Evolutionary conservation across 2,113 vertebrate species (phyloP), one percentile per base, ranked within the genome.

Genomic region (Okapia johnstoni): DNA sequence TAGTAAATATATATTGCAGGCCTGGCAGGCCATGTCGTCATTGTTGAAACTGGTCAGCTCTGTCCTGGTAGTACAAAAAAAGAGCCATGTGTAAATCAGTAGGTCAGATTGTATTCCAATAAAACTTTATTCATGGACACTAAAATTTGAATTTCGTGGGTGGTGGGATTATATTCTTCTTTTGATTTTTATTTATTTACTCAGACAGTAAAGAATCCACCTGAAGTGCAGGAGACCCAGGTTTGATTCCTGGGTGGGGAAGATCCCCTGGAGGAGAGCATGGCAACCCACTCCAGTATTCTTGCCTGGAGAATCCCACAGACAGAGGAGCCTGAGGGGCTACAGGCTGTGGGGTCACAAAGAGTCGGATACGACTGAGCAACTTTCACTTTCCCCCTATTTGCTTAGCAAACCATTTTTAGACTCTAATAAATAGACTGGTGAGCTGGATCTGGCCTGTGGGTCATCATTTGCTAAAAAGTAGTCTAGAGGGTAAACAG

Each of bases 341-440:
- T 70, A 23, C 1, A 70, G 66, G n/a, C n/a, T 1, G 0, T 70
- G 66, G 23, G 66, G 66, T 40, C n/a, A 23, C 66, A 70, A 70
- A 70, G n/a, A 40, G 6, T 70, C n/a, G 0, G 66, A 70, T 19
- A 40, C 2, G 0, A 70, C n/a, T 70, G 66, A 23, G n/a, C 66
- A 70, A 40, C 66, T 70, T 55, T 88, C 83, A 40, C 21, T 40
- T 46, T 8, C 4, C 25, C 13, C 21, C 1, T 57, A 16, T 93
- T 88, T 83, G 36, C 36, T 9, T 46, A 90, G 14, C 16, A 28
- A 70, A 46, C 88, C 25, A 36, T 6, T n/a, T 15, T 9, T 40
- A 11, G 46, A 3, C 76, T 77, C 0, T 55, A 11, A 21, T 33
- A 48, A 88, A 54, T 5, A 48, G 30, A 9, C 7, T n/a, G 43